A percentile compares a stretch with the other conserved stretches of the same genome.
Conservation (phyloP, 1,140 invertebrate species). For the Sycophaga agraensis region DNA sequence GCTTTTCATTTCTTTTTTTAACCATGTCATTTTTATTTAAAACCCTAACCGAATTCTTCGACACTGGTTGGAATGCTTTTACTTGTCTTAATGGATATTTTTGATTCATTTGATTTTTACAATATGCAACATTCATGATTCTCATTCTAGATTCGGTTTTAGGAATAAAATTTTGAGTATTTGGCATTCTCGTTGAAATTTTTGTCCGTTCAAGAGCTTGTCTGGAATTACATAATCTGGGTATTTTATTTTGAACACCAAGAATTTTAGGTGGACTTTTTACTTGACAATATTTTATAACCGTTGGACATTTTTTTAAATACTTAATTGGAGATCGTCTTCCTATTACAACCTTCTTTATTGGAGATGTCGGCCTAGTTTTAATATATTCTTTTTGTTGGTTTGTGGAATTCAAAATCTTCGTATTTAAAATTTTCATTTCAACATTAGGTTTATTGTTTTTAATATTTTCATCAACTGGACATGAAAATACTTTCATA, state of each 20-base stretch:
- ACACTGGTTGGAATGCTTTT: background rate
- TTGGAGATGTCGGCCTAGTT: slow-evolving; percentile 47
- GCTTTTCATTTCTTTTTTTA: slow-evolving; percentile 8
- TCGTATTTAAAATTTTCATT: too few relatives aligned
- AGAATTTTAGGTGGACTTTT: slow-evolving; percentile 26
- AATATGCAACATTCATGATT: background rate
- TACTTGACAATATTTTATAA: slow-evolving; percentile 20
- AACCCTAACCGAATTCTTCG: background rate
- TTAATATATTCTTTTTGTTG: slow-evolving; percentile 22
- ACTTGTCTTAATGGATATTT: background rate
- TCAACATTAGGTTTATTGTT: too few relatives aligned
- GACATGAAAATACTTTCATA: too few relatives aligned
- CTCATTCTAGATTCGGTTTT: slow-evolving; percentile 2
- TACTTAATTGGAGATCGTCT: slow-evolving; percentile 47
- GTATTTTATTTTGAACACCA: background rate
- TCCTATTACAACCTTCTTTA: slow-evolving; percentile 42
- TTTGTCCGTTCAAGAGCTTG: background rate
- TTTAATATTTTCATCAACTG: too few relatives aligned
- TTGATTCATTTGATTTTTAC: slow-evolving; percentile 3
- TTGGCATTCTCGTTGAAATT: background rate
- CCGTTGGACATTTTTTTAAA: slow-evolving; percentile 36
- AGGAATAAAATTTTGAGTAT: background rate
- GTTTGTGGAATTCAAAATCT: background rate
- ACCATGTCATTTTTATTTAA: background rate
- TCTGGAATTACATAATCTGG: background rate